Percentiles rank a stretch among this genome's conserved stretches.
Evolutionary conservation across 2,888 invertebrate species (phyloP).

Genomic region (Baronia brevicornis): DNA sequence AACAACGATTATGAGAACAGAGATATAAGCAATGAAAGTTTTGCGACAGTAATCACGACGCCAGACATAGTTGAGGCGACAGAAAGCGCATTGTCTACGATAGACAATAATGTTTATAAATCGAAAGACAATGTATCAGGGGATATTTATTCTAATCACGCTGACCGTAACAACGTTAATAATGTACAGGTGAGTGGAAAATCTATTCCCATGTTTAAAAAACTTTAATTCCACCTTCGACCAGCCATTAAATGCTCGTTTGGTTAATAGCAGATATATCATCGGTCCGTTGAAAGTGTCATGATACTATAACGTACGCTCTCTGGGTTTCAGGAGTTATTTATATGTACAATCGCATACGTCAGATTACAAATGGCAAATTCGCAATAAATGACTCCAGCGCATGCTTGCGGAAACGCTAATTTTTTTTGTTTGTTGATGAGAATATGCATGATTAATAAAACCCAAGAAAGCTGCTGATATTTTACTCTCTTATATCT

Average conservation of each 20-base stretch:
- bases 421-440: too few species aligned
- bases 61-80: slow-evolving; percentile 14
- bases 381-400: too few species aligned
- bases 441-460: too few species aligned
- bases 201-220: slow-evolving; percentile 12
- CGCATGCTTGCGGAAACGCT: too few species aligned
- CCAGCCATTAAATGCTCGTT: slow-evolving; percentile 1
- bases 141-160: slow-evolving; percentile 26
- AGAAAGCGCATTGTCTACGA: slow-evolving; percentile 22
- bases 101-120: slow-evolving; percentile 38
- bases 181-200: slow-evolving; percentile 22
- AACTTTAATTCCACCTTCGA: slow-evolving; percentile 20
- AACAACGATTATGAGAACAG: too few species aligned
- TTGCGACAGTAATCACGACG: slow-evolving; percentile 6
- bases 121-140: slow-evolving; percentile 21
- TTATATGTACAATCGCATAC: too few species aligned
- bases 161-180: slow-evolving; percentile 19
- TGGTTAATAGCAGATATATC: background rate
- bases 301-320: too few species aligned
- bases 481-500: too few species aligned
- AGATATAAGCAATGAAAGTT: slow-evolving; percentile 1
- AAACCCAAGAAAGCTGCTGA: too few species aligned
- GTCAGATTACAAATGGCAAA: too few species aligned
- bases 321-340: too few species aligned
- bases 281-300: too few species aligned